Conservation (phyloP, 2,797 vertebrate species). For the Trachops cirrhosus region DNA sequence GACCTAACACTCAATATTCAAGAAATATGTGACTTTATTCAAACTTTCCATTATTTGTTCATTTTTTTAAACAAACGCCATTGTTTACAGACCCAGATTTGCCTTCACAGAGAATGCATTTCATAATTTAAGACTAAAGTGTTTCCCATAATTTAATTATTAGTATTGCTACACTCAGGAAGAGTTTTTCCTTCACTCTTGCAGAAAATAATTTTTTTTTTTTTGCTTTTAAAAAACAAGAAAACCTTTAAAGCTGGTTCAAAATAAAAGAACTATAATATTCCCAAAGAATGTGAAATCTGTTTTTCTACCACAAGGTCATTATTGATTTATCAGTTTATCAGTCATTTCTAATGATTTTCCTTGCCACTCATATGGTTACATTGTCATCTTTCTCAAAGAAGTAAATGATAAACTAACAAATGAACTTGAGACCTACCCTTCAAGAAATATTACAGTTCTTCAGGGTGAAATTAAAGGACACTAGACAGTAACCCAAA, state of each 20-base stretch:
- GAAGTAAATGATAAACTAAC: slow-evolving; percentile 21
- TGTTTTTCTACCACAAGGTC: background rate
- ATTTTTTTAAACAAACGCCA: slow-evolving; percentile 56
- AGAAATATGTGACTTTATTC: slow-evolving; percentile 59
- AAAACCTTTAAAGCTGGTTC: slow-evolving; percentile 52
- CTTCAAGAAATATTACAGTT: background rate
- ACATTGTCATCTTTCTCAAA: background rate
- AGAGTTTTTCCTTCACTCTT: slow-evolving; percentile 50
- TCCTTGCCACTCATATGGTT: background rate
- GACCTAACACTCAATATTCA: slow-evolving; percentile 53
- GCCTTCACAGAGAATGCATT: slow-evolving; percentile 72
- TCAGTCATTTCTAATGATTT: slow-evolving; percentile 14
- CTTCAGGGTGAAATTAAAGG: background rate
- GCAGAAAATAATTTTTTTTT: slow-evolving; percentile 29
- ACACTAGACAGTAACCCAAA: background rate
- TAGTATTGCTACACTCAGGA: slow-evolving; percentile 65
- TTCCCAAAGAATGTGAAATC: slow-evolving; percentile 48
- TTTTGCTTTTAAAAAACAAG: slow-evolving; percentile 49
- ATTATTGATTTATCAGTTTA: slow-evolving; percentile 46
- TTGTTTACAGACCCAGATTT: slow-evolving; percentile 64
- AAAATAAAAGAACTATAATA: slow-evolving; percentile 29
- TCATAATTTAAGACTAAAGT: slow-evolving; percentile 72
- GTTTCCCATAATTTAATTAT: slow-evolving; percentile 68
- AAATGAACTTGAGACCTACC: background rate
- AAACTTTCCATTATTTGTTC: slow-evolving; percentile 69